Evolutionary conservation across 2,888 invertebrate genomes (phyloP), one percentile per base, ranked within the genome.

Genomic region (Acrobasis repandana): DNA sequence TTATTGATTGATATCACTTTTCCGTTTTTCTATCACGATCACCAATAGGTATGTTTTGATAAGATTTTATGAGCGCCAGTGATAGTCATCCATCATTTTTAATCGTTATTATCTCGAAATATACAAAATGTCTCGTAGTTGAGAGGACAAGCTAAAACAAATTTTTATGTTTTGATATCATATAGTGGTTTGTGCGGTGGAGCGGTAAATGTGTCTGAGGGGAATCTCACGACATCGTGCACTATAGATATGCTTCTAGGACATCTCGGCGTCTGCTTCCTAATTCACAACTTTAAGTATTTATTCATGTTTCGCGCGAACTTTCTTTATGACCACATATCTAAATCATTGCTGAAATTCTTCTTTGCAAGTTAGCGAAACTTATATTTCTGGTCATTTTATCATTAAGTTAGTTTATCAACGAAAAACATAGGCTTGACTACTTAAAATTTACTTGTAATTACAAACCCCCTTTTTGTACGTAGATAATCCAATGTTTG

Each of bases 1-100:
- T 76, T 80, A 86, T 86, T 85, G 86, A 88, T 88, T 85, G 79
- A 77, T 84, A 78, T 74, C 68, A 77, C 72, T 80, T 82, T 81
- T 77, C 75, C 73, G 72, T 38, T 48, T 34, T 47, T 72, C 65
- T 72, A 50, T 62, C 65, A 63, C 67, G 16, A 64, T 66, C 65
- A 63, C 69, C 60, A 62, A 63, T 58, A 63, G 58, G 58, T 67
- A 33, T 46, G 63, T 70, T 72, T 73, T 66, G 65, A 72, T 71
- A 71, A 73, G 64, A 69, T 71, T 68, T 62, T 67, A 69, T 68
- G 71, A 71, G 68, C 73, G 71, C 68, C 73, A 74, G 73, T 70
- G 70, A 72, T 73, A 36, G 73, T 81, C 80, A 70, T 83, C 74
- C 72, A 80, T 86, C 81, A 83, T 80, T 79, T 80, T 79, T 83